Conservation (phyloP, 1,140 invertebrate genomes). For the Phortica variegata region DNA sequence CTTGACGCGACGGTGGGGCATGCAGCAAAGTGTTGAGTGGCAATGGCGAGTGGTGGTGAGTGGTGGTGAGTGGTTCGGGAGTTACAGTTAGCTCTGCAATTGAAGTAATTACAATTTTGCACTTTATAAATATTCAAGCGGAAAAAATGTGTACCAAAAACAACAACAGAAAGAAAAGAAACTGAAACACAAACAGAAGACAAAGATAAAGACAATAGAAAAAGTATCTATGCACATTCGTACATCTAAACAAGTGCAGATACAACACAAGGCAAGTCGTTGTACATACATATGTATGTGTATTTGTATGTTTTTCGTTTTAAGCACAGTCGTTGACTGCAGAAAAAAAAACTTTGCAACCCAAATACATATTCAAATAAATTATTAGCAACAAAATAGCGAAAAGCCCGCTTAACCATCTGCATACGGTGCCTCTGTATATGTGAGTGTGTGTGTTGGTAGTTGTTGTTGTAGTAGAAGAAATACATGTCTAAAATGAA, state of each 20-base stretch:
- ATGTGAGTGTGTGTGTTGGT: not conserved
- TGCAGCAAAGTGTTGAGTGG: too few species aligned
- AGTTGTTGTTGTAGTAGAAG: constrained; percentile 3
- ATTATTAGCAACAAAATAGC: constrained; percentile 42
- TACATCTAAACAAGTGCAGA: constrained; percentile 16
- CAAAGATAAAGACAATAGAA: constrained; percentile 13
- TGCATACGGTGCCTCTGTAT: too few species aligned
- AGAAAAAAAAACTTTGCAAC: constrained; percentile 11
- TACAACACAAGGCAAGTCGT: too few species aligned
- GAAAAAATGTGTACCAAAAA: constrained; percentile 15
- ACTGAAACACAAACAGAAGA: constrained; percentile 22
- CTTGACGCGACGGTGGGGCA: too few species aligned
- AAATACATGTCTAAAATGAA: constrained; percentile 8
- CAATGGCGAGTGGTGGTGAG: too few species aligned
- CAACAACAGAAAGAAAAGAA: constrained; percentile 9
- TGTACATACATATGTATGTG: too few species aligned
- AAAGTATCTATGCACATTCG: too few species aligned
- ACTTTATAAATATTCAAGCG: constrained; percentile 30
- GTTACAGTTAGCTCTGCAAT: too few species aligned
- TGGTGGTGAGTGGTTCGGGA: too few species aligned
- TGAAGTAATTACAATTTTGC: constrained; percentile 33
- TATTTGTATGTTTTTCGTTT: too few species aligned
- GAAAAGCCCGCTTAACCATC: constrained; percentile 9
- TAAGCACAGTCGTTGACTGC: too few species aligned
- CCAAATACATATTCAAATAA: constrained; percentile 49